Conservation (phyloP, 2,888 invertebrate species). For the Nephrotoma guestfalica region DNA sequence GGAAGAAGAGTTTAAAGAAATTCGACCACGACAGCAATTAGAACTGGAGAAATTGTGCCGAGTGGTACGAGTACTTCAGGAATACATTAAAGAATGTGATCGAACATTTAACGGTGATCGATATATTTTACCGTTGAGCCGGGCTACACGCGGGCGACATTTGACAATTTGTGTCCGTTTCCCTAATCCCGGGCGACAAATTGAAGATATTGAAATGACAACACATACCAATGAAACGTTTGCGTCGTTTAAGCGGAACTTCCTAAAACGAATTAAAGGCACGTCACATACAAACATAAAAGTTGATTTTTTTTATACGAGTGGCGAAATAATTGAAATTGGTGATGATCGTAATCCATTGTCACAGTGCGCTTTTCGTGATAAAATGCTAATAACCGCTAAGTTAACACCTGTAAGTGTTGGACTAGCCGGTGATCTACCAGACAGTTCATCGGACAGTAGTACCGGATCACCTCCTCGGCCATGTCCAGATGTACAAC, state of each 20-base stretch:
- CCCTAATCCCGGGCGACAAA: slow-evolving; percentile 71
- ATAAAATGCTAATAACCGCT: slow-evolving; percentile 76
- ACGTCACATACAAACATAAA: slow-evolving; percentile 60
- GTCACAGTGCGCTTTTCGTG: slow-evolving; percentile 69
- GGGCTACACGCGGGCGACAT: slow-evolving; percentile 83
- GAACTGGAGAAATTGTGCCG: slow-evolving; percentile 82
- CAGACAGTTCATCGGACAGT: slow-evolving; percentile 89
- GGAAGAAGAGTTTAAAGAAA: slow-evolving; percentile 19
- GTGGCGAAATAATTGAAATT: slow-evolving; percentile 76
- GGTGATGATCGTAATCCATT: slow-evolving; percentile 77
- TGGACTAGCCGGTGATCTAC: slow-evolving; percentile 55
- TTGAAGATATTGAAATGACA: slow-evolving; percentile 82
- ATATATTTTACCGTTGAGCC: slow-evolving; percentile 67
- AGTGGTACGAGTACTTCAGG: slow-evolving; percentile 84
- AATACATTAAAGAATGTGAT: slow-evolving; percentile 93
- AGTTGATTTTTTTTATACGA: slow-evolving; percentile 70
- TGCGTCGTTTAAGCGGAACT: slow-evolving; percentile 64
- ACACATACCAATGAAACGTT: slow-evolving; percentile 92
- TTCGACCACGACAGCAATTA: slow-evolving; percentile 23
- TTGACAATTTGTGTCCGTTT: slow-evolving; percentile 75
- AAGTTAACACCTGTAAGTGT: slow-evolving; percentile 60
- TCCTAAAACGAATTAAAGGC: slow-evolving; percentile 39
- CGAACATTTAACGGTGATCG: slow-evolving; percentile 75
- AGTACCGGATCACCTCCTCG: slow-evolving; percentile 86
- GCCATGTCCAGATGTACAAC: slow-evolving; percentile 59